Base-by-base conservation (phyloP, 2,888 invertebrate species). In the Parapristionchus giblindavisi region DNA sequence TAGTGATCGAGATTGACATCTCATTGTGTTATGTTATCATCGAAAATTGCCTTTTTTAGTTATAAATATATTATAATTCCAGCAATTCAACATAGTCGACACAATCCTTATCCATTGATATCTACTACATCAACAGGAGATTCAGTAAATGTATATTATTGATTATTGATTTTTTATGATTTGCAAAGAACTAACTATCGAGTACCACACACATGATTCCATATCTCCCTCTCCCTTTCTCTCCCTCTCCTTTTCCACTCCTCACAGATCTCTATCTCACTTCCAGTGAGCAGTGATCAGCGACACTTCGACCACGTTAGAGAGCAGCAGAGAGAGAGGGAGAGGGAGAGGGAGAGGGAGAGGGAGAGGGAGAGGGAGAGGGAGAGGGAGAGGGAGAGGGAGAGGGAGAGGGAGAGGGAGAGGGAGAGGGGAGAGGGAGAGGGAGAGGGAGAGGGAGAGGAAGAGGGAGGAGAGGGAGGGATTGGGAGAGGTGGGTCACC, bases 81-180 rank as follows among this genome's bases (percentile, higher is more conserved):
- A 65, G 63, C 63, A 5, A 65, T 65, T 32, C 63, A 65, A 21
- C 63, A 65, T 5, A 65, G 63, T n/a, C 40, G 63, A 21, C 21
- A 65, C 43, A 43, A 40, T 14, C 63, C 63, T 0, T 65, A 65
- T 32, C 63, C 63, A 0, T 17, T 65, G 5, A 40, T 43, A 1
- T 65, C 63, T 3, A 48, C 63, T n/a, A 65, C 43, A 21, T 65
- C 40, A 14, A 27, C 63, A 6, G 63, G 43, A 24, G 43, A 14
- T 40, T 40, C 43, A 65, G 3, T 5, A 29, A n/a, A 24, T 38
- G 14, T n/a, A 21, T 61, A 40, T 36, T 34, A 32, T 60, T 36
- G 2, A 21, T 29, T 43, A 43, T 43, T 17, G 43, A 43, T 17
- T 43, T 17, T 8, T 43, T 14, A 14, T 43, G 43, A 8, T 43